Percentiles rank a stretch among this genome's conserved stretches.
These are phyloP conservation scores for Embidobia sp. DNA, from an alignment of 2,888 invertebrate species.

Conservation along the genomic window DNA sequence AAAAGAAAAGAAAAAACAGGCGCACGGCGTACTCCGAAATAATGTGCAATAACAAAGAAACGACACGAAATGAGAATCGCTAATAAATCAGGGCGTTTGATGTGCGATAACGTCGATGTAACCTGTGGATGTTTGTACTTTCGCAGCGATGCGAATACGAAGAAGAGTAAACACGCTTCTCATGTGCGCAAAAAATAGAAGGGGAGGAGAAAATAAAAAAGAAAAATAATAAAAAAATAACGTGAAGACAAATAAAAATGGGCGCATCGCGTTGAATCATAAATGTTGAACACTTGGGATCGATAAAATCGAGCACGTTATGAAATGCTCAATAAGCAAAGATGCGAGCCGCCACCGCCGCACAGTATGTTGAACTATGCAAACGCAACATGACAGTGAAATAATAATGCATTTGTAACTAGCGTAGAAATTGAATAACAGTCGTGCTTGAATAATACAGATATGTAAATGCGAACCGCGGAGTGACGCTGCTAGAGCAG, in stretches of 20 bases:
- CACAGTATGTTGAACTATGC: conserved; percentile 50
- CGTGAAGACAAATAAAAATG: conserved; percentile 52
- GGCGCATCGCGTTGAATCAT: conserved; percentile 33
- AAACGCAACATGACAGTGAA: conserved; percentile 68
- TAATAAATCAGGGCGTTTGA: conserved; percentile 42
- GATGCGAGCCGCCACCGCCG: conserved; percentile 41
- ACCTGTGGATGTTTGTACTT: conserved; percentile 41
- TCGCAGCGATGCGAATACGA: conserved; percentile 40
- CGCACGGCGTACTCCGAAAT: too few relatives aligned
- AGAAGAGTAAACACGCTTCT: conserved; percentile 48
- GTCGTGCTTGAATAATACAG: conserved; percentile 79
- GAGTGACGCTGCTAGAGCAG: conserved; percentile 59
- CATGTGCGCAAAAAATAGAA: too few relatives aligned
- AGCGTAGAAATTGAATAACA: conserved; percentile 79
- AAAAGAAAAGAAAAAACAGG: not conserved
- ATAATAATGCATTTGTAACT: conserved; percentile 77
- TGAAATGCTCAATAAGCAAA: conserved; percentile 58
- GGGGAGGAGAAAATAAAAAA: not conserved
- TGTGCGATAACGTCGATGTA: conserved; percentile 39
- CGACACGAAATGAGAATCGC: conserved; percentile 13
- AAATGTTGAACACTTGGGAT: conserved; percentile 50
- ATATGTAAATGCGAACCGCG: conserved; percentile 76
- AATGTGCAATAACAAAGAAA: conserved; percentile 2
- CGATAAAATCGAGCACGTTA: conserved; percentile 51
- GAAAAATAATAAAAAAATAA: conserved; percentile 8